Percentiles rank a stretch among this genome's conserved stretches.
Evolutionary conservation across 2,797 vertebrate genomes (phyloP).

Genomic region (Thripadectes ignobilis): DNA sequence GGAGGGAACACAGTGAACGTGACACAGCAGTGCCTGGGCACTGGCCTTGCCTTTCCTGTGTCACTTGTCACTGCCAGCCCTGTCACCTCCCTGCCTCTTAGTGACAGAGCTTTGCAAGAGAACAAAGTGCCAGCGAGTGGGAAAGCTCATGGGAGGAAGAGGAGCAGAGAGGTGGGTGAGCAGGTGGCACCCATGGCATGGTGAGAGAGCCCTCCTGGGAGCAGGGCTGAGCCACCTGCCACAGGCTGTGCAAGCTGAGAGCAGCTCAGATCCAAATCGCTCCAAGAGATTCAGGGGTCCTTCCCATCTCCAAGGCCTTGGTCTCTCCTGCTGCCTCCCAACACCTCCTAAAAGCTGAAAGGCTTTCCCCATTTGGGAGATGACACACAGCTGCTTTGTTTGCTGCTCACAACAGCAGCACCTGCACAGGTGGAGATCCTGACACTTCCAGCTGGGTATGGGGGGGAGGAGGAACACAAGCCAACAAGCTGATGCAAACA

Average conservation of each 20-base stretch:
- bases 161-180: neutral
- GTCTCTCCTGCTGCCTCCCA: neutral
- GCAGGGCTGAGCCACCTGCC: neutral
- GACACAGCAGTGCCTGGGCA: accelerated
- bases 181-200: too few species aligned
- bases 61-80: neutral
- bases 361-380: neutral
- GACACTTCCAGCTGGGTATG: neutral
- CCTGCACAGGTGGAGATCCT: neutral
- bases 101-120: neutral
- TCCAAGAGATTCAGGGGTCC: neutral
- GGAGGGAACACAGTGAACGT: neutral
- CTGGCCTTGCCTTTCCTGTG: neutral
- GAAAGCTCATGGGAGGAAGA: neutral
- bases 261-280: accelerated
- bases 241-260: accelerated
- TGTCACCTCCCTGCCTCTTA: neutral
- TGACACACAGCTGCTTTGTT: neutral
- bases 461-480: neutral
- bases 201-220: neutral
- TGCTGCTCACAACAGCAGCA: neutral
- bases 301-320: neutral
- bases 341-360: neutral
- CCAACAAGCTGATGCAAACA: neutral
- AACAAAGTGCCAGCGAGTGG: neutral